These are phyloP conservation scores for Numenius arquata DNA, from an alignment of 2,113 vertebrate genomes.

Conservation along the genomic window DNA sequence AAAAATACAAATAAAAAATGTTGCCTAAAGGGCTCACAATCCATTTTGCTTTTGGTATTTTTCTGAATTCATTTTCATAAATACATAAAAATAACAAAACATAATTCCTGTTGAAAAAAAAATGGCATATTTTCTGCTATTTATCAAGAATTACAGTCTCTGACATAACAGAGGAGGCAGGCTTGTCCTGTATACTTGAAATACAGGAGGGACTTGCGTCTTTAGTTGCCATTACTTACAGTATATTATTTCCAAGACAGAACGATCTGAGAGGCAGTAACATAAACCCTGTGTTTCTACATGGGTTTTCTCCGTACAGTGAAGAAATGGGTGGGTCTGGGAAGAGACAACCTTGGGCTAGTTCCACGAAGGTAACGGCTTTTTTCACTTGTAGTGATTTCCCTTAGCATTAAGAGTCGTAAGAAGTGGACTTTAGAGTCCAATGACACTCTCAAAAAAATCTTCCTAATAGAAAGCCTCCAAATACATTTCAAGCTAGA, in stretches of 20 bases:
- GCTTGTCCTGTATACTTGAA: neutral
- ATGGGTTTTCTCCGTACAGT: fast-evolving
- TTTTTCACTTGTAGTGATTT: neutral
- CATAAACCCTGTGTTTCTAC: neutral
- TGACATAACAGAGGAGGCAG: neutral
- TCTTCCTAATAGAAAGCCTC: neutral
- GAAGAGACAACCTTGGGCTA: neutral
- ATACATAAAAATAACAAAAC: neutral
- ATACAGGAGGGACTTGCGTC: neutral
- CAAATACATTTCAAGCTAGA: neutral
- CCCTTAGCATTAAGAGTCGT: neutral
- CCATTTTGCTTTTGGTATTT: neutral
- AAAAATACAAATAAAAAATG: neutral
- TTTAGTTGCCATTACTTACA: neutral
- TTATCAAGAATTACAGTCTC: neutral
- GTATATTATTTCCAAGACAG: neutral
- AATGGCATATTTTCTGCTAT: neutral
- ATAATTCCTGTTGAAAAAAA: neutral
- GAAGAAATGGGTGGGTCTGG: neutral
- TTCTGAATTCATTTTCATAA: neutral
- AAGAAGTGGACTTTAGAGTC: neutral
- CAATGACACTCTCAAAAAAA: neutral
- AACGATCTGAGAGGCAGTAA: neutral
- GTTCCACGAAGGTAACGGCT: neutral
- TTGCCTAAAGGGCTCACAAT: neutral